Evolutionary conservation across 2,888 invertebrate genomes (phyloP).

Genomic region (Diarsia mendica): DNA sequence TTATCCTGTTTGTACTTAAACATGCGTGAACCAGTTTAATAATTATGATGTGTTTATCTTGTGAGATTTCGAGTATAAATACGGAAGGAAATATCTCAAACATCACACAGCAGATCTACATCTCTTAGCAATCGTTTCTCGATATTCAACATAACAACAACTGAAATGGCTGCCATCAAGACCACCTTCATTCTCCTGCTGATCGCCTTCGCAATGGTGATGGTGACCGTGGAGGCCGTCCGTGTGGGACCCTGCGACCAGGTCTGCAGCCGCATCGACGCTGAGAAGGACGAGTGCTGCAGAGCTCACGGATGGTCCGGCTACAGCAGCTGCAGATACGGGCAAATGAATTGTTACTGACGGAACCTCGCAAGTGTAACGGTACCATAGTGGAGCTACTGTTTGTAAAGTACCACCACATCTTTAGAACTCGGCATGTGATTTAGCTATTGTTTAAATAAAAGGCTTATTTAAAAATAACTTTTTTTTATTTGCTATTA

Average conservation of each 20-base stretch:
- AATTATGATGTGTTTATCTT: background rate
- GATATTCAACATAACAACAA: background rate
- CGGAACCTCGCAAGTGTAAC: background rate
- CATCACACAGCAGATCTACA: background rate
- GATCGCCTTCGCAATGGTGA: conserved; percentile 43
- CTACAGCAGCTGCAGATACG: rapidly evolving
- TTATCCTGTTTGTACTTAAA: conserved; percentile 3
- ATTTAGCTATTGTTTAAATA: conserved; percentile 17
- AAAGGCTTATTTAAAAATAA: background rate
- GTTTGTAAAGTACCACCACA: conserved; percentile 14
- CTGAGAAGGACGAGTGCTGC: conserved; percentile 41
- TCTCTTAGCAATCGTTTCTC: background rate
- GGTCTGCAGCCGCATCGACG: conserved; percentile 19
- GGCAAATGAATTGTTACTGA: background rate
- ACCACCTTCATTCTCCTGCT: conserved; percentile 37
- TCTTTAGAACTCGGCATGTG: background rate
- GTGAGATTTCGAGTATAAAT: background rate
- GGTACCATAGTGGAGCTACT: conserved; percentile 14
- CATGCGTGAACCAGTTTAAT: background rate
- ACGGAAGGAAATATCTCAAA: background rate
- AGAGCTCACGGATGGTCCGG: conserved; percentile 22
- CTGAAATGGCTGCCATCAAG: conserved; percentile 38
- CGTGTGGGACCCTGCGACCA: conserved; percentile 37
- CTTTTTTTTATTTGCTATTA: no score
- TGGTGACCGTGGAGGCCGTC: conserved; percentile 28